These are phyloP conservation scores for Amphibalanus amphitrite DNA, from an alignment of 1,140 invertebrate species.

Conservation along the genomic window DNA sequence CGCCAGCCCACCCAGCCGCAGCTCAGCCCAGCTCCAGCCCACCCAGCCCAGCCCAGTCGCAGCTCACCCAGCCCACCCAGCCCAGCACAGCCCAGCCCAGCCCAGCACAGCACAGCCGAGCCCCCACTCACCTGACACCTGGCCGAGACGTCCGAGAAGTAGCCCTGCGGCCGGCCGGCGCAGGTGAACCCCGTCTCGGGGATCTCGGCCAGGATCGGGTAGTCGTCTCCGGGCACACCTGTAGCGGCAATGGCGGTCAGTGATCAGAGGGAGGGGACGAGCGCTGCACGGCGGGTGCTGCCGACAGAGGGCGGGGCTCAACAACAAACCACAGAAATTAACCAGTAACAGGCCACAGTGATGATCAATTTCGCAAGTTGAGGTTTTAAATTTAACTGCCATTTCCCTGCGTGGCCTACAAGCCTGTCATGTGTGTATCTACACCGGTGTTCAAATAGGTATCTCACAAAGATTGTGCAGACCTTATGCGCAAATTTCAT, in stretches of 20 bases:
- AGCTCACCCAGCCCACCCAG: too few species aligned
- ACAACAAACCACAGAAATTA: neutral
- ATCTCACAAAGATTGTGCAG: too few species aligned
- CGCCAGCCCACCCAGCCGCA: too few species aligned
- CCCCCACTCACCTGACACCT: constrained; percentile 18
- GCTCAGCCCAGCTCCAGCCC: too few species aligned
- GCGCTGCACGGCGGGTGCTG: neutral
- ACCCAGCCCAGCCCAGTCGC: too few species aligned
- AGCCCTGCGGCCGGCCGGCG: constrained; percentile 18
- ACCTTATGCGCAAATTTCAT: too few species aligned
- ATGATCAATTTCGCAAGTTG: too few species aligned
- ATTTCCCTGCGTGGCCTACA: too few species aligned
- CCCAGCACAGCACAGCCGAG: neutral
- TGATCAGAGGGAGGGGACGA: neutral
- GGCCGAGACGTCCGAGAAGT: constrained; percentile 20
- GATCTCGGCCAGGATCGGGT: constrained; percentile 9
- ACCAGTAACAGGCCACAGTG: neutral
- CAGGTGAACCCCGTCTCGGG: constrained; percentile 20
- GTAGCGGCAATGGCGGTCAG: neutral
- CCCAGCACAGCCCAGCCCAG: too few species aligned
- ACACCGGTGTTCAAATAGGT: too few species aligned
- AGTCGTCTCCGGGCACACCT: constrained; percentile 7
- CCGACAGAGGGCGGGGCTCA: neutral
- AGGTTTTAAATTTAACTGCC: too few species aligned
- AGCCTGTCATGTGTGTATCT: too few species aligned